Conservation (phyloP, 2,888 invertebrate genomes). For the Amphipoea lucens region DNA sequence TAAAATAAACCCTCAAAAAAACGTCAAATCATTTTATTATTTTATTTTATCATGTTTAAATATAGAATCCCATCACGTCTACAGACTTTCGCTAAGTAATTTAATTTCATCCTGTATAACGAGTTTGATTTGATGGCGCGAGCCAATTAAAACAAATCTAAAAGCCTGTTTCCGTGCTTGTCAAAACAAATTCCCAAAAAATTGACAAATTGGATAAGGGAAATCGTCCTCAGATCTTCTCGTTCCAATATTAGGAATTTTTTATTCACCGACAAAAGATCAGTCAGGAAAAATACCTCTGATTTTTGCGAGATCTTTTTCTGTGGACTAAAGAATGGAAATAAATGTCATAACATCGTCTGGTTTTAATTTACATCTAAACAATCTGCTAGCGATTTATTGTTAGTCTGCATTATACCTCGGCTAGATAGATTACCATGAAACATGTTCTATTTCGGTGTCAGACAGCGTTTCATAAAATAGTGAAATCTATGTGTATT, state of each 20-base stretch:
- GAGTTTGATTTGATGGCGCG: neutral
- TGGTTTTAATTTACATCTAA: constrained; percentile 12
- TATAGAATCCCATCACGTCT: too few species aligned
- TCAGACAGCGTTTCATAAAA: constrained; percentile 20
- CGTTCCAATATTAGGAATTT: neutral
- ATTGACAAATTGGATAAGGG: neutral
- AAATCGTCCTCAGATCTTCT: neutral
- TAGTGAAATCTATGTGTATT: neutral
- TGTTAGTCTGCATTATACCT: constrained; percentile 17
- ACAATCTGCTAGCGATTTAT: constrained; percentile 26
- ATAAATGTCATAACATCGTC: constrained; percentile 21
- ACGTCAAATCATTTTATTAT: too few species aligned
- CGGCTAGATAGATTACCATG: constrained; percentile 14
- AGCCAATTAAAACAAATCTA: neutral
- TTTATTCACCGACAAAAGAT: neutral
- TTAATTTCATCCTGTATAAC: too few species aligned
- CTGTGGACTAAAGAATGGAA: neutral
- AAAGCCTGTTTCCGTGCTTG: neutral
- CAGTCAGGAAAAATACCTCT: neutral
- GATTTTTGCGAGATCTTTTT: constrained; percentile 2
- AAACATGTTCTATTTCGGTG: constrained; percentile 24
- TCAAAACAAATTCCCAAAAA: neutral
- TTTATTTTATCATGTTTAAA: too few species aligned
- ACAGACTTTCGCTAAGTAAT: too few species aligned
- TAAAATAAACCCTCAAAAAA: too few species aligned